phyloP scores from a whole-genome alignment of 53 echinoderm and acorn worm species.

The Echinarachnius parma region DNA sequence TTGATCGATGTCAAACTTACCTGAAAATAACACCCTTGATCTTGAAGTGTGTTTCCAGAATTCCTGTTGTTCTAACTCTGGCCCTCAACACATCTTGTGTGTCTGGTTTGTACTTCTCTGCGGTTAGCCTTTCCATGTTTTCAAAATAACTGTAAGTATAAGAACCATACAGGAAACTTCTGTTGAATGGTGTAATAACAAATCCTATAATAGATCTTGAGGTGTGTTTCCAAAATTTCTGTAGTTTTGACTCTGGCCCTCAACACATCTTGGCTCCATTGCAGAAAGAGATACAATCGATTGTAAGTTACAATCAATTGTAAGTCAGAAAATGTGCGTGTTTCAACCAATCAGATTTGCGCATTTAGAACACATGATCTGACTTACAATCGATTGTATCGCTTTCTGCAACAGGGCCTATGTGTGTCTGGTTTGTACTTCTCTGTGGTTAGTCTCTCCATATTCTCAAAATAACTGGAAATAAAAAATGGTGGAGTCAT shows the following conservation, averaged over 20 bases:
- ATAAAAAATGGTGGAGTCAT: no score
- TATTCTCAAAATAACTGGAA: slow-evolving; percentile 84
- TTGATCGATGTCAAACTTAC: slow-evolving; percentile 39
- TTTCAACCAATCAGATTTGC: no score
- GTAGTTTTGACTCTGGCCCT: no score
- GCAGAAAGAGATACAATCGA: no score
- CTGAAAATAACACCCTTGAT: slow-evolving; percentile 85
- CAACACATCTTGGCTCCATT: slow-evolving; percentile 69
- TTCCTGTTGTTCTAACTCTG: slow-evolving; percentile 89
- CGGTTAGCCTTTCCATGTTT: slow-evolving; percentile 81
- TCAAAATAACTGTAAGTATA: slow-evolving; percentile 89
- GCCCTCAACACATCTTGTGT: slow-evolving; percentile 86
- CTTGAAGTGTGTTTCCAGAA: slow-evolving; percentile 93
- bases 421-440: slow-evolving; percentile 69
- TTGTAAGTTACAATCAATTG: no score
- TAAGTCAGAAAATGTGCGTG: no score
- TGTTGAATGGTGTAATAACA: no score
- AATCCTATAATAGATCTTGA: no score
- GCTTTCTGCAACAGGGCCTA: no score
- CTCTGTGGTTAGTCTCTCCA: slow-evolving; percentile 67
- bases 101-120: slow-evolving; percentile 77
- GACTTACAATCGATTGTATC: no score
- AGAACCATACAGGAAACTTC: no score
- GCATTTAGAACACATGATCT: no score
- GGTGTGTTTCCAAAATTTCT: slow-evolving; percentile 77